These are phyloP conservation scores for Ctenomys sociabilis DNA, from an alignment of 2,113 vertebrate species.

Conservation along the genomic window DNA sequence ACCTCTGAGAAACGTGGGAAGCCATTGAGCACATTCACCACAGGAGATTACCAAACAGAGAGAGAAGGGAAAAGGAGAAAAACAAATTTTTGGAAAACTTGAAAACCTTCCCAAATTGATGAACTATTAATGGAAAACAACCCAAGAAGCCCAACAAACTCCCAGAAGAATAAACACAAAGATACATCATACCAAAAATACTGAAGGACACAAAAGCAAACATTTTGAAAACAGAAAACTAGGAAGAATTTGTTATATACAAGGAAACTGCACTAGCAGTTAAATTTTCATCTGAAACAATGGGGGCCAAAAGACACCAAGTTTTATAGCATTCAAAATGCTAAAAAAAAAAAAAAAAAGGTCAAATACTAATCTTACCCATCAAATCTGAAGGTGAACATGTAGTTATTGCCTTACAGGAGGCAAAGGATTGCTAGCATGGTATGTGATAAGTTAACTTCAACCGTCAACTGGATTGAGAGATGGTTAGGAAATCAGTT, in stretches of 20 bases:
- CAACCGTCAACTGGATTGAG: not conserved
- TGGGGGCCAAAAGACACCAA: not conserved
- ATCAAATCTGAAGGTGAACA: not conserved
- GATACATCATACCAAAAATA: not conserved
- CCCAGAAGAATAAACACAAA: constrained; percentile 30
- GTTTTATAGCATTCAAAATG: not conserved
- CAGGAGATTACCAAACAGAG: not conserved
- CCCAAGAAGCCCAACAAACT: constrained; percentile 7
- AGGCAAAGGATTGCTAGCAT: not conserved
- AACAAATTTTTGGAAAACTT: not conserved
- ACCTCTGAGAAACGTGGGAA: not conserved
- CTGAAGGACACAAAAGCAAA: not conserved
- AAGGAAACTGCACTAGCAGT: not conserved
- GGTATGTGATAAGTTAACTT: not conserved
- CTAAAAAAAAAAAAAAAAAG: not conserved
- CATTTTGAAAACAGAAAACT: constrained; percentile 28
- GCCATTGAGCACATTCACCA: not conserved
- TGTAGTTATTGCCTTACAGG: not conserved
- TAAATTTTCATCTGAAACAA: not conserved
- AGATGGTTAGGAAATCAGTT: not conserved
- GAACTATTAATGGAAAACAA: constrained; percentile 45
- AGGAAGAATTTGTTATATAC: not conserved
- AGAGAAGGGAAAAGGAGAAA: not conserved
- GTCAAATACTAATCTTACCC: not conserved
- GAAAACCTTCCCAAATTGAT: not conserved